Evolutionary conservation across 2,888 invertebrate species (phyloP).

Genomic region (Nineta flava): DNA sequence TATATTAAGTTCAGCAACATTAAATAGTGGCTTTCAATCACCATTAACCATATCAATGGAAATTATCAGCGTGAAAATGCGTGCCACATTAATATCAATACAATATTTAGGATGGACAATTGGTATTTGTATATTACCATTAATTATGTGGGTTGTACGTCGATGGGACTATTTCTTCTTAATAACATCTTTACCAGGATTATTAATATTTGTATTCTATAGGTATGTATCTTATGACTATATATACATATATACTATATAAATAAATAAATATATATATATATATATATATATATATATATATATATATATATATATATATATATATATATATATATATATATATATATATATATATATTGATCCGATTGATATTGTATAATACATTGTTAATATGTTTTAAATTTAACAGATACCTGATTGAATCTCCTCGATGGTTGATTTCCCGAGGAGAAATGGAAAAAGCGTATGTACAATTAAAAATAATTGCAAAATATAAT

Average conservation of each 20-base stretch:
- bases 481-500: background rate
- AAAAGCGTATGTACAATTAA: background rate
- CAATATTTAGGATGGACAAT: background rate
- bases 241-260: too few species aligned
- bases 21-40: background rate
- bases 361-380: too few species aligned
- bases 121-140: background rate
- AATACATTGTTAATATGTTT: too few species aligned
- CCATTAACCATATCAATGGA: background rate
- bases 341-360: too few species aligned
- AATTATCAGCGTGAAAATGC: background rate
- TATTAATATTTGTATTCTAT: background rate
- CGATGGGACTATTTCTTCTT: background rate
- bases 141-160: background rate
- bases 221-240: background rate
- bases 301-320: too few species aligned
- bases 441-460: background rate
- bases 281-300: too few species aligned
- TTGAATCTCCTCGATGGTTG: background rate
- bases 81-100: background rate
- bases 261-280: too few species aligned
- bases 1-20: background rate
- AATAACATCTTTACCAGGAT: background rate
- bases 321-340: too few species aligned
- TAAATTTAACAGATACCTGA: background rate